Conservation (phyloP, 2,113 vertebrate genomes). For the Cariama cristata region DNA sequence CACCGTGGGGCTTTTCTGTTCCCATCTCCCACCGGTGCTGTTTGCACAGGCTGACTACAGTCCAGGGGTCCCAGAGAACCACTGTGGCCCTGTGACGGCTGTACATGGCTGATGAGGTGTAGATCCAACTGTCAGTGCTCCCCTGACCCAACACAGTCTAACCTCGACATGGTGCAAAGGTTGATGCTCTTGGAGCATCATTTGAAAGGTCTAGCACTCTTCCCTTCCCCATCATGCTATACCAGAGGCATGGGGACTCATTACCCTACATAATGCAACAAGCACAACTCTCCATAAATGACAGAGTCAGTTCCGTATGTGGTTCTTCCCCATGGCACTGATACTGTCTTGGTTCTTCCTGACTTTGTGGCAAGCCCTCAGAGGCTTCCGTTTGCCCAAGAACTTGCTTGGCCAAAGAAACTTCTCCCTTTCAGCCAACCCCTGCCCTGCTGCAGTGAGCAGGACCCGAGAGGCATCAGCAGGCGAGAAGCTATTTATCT, state of each 20-base stretch:
- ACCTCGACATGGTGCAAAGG: accelerated
- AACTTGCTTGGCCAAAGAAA: not conserved
- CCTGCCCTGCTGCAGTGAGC: accelerated
- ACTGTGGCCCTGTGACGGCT: too few relatives aligned
- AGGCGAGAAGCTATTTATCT: not conserved
- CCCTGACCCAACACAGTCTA: not conserved
- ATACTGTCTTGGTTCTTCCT: not conserved
- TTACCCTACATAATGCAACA: accelerated
- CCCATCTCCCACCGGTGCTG: not conserved
- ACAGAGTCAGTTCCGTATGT: accelerated
- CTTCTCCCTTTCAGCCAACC: accelerated
- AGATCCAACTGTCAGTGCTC: not conserved
- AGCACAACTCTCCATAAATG: not conserved
- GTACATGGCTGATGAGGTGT: not conserved
- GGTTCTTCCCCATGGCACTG: not conserved
- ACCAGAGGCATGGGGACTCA: not conserved
- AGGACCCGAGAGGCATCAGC: not conserved
- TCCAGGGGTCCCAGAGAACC: not conserved
- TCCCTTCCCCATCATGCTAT: accelerated
- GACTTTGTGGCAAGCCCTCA: not conserved
- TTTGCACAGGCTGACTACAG: not conserved
- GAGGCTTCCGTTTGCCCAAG: not conserved
- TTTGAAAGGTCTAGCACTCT: too few relatives aligned
- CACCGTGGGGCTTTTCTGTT: accelerated
- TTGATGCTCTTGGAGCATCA: not conserved